phyloP scores from a whole-genome alignment of 2,113 vertebrate genomes.

The Naja naja region DNA sequence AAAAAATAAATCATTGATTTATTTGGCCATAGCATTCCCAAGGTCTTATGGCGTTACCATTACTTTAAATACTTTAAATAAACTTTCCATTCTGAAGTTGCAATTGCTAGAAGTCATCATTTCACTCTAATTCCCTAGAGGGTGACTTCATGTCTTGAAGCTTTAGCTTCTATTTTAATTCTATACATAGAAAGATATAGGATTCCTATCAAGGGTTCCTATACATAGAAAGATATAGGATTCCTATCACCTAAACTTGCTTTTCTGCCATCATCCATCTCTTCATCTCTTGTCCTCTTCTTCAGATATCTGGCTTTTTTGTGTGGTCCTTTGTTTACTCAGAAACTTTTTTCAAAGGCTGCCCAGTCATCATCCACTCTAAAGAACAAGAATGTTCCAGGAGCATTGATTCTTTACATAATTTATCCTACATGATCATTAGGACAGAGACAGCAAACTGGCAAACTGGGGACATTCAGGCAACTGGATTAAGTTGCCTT shows the following conservation, averaged over 20 bases:
- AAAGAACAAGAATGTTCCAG: not conserved
- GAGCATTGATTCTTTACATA: not conserved
- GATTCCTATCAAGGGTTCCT: not conserved
- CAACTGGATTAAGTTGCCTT: not conserved
- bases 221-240: not conserved
- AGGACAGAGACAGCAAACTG: not conserved
- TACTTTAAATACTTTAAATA: not conserved
- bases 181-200: not conserved
- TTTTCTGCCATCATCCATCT: not conserved
- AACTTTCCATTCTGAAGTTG: not conserved
- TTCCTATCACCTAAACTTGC: not conserved
- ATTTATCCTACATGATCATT: not conserved
- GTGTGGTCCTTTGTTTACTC: not conserved
- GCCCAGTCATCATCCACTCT: not conserved
- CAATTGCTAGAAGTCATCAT: not conserved
- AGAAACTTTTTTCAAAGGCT: not conserved
- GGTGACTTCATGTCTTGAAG: not conserved
- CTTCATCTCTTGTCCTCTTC: not conserved
- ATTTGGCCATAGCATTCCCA: not conserved
- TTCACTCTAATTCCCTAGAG: not conserved
- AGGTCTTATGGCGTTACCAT: not conserved
- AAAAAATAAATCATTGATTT: not conserved
- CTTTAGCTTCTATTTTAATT: not conserved
- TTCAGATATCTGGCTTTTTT: not conserved
- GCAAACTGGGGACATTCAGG: not conserved